phyloP scores from a whole-genome alignment of 1,140 invertebrate genomes.

The Pentalonia nigronervosa region DNA sequence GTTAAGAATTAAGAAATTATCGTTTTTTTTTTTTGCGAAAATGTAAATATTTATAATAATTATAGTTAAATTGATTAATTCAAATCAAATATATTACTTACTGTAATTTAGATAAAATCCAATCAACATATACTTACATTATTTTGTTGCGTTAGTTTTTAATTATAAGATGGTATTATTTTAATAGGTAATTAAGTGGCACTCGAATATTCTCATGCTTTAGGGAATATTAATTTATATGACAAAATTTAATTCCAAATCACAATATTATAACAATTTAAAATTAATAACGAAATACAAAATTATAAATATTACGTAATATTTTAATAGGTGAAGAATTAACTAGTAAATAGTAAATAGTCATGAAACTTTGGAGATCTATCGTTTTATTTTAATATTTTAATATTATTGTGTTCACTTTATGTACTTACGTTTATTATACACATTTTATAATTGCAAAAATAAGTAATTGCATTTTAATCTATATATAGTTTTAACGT shows the following conservation, averaged over 20 bases:
- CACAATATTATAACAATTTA: too few species aligned
- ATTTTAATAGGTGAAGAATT: not conserved
- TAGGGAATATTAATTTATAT: not conserved
- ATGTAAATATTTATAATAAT: constrained; percentile 3
- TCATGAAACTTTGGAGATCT: too few species aligned
- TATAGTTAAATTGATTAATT: not conserved
- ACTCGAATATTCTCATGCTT: not conserved
- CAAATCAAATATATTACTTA: not conserved
- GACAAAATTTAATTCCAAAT: not conserved
- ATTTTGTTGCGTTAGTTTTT: too few species aligned
- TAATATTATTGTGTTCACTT: not conserved
- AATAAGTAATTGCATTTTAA: not conserved
- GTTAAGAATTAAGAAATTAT: not conserved
- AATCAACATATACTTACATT: too few species aligned
- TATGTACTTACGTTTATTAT: not conserved
- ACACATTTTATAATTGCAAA: not conserved
- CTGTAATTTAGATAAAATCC: too few species aligned
- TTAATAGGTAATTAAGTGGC: too few species aligned
- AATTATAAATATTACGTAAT: not conserved
- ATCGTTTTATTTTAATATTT: too few species aligned
- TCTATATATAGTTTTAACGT: not conserved
- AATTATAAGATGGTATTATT: too few species aligned
- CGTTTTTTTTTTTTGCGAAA: not conserved
- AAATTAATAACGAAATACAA: too few species aligned
- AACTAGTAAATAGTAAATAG: not conserved